Percentiles rank a stretch among this genome's conserved stretches.
phyloP scores from a whole-genome alignment of 1,140 invertebrate species.

The Ganaspis sp. region DNA sequence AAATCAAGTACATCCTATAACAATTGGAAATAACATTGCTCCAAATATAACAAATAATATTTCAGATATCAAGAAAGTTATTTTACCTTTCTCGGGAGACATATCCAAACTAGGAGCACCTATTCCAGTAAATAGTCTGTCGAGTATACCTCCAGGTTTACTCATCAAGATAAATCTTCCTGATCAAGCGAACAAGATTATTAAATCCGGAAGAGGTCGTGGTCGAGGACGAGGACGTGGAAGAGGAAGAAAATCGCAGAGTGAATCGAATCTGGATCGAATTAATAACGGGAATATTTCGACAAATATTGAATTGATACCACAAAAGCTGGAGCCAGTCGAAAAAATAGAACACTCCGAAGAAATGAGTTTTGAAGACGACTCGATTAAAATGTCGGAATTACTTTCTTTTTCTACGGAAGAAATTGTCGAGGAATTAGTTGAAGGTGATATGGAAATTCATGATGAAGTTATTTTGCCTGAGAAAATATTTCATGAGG shows the following conservation, averaged over 20 bases:
- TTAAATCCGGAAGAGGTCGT: slow-evolving; percentile 40
- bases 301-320: not conserved
- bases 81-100: slow-evolving; percentile 70
- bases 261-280: not conserved
- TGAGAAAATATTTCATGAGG: slow-evolving; percentile 44
- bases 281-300: not conserved
- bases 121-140: slow-evolving; percentile 72
- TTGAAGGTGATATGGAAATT: slow-evolving; percentile 43
- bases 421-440: slow-evolving; percentile 41
- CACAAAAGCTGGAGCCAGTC: not conserved
- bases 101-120: slow-evolving; percentile 70
- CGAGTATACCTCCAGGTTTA: slow-evolving; percentile 72
- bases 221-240: not conserved
- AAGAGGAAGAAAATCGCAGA: slow-evolving; percentile 43
- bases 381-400: slow-evolving; percentile 28
- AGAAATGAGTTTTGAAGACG: slow-evolving; percentile 30
- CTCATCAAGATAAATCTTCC: slow-evolving; percentile 75
- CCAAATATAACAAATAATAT: slow-evolving; percentile 57
- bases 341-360: not conserved
- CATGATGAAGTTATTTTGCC: slow-evolving; percentile 44
- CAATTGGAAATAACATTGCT: slow-evolving; percentile 64
- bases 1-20: slow-evolving; percentile 69
- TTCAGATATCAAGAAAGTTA: slow-evolving; percentile 68
- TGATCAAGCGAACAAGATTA: slow-evolving; percentile 56
- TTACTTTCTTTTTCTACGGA: slow-evolving; percentile 39